These are phyloP conservation scores for Sapayoa aenigma DNA, from an alignment of 2,113 vertebrate species.

Conservation along the genomic window DNA sequence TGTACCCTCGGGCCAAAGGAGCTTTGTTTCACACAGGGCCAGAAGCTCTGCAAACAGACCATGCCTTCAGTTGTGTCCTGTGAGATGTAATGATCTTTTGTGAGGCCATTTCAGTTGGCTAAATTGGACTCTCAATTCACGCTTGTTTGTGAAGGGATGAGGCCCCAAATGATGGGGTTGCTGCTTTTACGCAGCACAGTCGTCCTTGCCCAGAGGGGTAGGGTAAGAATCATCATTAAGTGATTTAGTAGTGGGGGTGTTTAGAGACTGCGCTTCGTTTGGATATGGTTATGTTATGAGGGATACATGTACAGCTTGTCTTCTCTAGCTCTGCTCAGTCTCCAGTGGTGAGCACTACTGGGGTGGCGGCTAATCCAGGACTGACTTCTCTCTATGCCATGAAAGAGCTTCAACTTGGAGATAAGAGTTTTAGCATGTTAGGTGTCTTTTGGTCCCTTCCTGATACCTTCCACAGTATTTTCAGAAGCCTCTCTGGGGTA, in stretches of 20 bases:
- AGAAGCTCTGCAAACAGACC: conserved; percentile 18
- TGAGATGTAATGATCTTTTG: not conserved
- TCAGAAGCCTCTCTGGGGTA: not conserved
- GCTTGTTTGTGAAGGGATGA: not conserved
- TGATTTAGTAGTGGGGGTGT: not conserved
- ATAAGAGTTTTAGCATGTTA: not conserved
- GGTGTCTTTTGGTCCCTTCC: not conserved
- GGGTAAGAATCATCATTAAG: not conserved
- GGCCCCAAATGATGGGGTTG: not conserved
- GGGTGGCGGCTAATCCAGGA: not conserved
- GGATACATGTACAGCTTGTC: fast-evolving
- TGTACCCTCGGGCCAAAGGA: not conserved
- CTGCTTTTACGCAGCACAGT: not conserved
- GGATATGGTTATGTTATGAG: not conserved
- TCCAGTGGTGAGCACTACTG: not conserved
- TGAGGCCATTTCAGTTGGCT: not conserved
- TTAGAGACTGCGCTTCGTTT: not conserved
- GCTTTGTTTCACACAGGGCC: not conserved
- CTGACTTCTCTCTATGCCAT: not conserved
- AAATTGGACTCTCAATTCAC: not conserved
- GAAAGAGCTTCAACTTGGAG: not conserved
- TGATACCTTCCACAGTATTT: not conserved
- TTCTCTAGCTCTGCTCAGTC: not conserved
- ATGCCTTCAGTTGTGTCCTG: not conserved
- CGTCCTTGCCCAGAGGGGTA: not conserved